These are phyloP conservation scores for Drosophila lini DNA, from an alignment of 1,140 invertebrate species.

Conservation along the genomic window DNA sequence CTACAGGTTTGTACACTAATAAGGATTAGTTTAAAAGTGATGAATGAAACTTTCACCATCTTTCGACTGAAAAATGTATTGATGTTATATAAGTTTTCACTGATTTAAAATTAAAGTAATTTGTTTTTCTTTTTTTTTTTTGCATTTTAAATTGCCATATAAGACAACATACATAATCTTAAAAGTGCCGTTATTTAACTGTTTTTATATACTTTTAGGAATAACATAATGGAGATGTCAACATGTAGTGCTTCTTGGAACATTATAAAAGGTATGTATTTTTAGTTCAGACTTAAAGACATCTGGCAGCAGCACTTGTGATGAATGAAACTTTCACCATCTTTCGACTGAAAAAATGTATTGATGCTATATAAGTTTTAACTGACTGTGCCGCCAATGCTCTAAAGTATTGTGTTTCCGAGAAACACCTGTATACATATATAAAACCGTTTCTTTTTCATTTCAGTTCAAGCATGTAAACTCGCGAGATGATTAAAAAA, in stretches of 20 bases:
- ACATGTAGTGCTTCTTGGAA: not conserved
- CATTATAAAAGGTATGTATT: not conserved
- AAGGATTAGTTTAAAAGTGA: not conserved
- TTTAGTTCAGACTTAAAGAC: not conserved
- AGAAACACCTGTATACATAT: not conserved
- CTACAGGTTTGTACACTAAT: not conserved
- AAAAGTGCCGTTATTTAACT: not conserved
- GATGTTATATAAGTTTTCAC: conserved; percentile 16
- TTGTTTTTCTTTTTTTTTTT: not conserved
- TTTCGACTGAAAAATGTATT: conserved; percentile 16
- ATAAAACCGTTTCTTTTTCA: not conserved
- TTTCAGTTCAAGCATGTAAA: not conserved
- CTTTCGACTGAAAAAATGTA: conserved; percentile 14
- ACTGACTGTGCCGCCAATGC: not conserved
- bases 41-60: conserved; percentile 19
- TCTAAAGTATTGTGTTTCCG: too few species aligned
- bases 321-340: conserved; percentile 17
- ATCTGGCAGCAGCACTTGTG: not conserved
- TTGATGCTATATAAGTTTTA: conserved; percentile 15
- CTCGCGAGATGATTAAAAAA: too few species aligned
- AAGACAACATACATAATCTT: not conserved
- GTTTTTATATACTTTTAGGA: not conserved
- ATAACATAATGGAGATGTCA: too few species aligned
- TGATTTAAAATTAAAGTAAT: not conserved
- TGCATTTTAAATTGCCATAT: not conserved